Base-by-base conservation (phyloP, 1,140 invertebrate genomes). In the Dendrolimus kikuchii region DNA sequence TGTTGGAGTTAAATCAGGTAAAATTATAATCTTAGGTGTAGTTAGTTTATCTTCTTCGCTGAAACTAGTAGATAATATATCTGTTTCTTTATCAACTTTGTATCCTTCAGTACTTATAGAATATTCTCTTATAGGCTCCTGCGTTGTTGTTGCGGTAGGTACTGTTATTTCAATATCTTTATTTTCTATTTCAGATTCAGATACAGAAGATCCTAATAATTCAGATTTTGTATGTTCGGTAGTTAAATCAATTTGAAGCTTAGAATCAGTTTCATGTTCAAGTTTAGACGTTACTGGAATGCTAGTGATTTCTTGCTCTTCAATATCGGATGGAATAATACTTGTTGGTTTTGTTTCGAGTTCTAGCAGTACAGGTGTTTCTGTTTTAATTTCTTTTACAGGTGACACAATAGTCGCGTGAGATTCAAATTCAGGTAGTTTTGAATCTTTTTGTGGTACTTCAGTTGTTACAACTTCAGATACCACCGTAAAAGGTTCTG, bases 251-350 rank as follows among this genome's bases (percentile, higher is more conserved):
- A 36, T 5, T 46, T 23, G 46, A 6, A 5, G 3, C 36, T 46
- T 23, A 7, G 46, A 37, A 37, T 46, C 46, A 6, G 46, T 23
- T 5, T 46, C 46, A 36, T 37, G 8, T 46, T 6, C 7, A 23
- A 46, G 23, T 8, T 23, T 4, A 10, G 23, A 37, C 36, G 38
- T 40, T 38, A 6, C 47, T 5, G 37, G 37, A 38, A 23, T n/a
- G 10, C 38, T 39, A 4, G n/a, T 6, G 7, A 5, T 39, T 9
- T 7, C 38, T 45, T 45, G n/a, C n/a, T 45, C 23, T n/a, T 45
- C 43, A 45, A 45, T 45, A 9, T n/a, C n/a, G 5, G 43, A 9
- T 5, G n/a, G 41, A 42, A 45, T 45, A 42, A 45, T 45, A 45
- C n/a, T 45, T 9, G 43, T 45, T 2, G 43, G 6, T 45, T 8